A percentile compares a stretch with the other conserved stretches of the same genome.
Evolutionary conservation across 1,140 invertebrate species (phyloP).

Genomic region (Pararge aegeria): DNA sequence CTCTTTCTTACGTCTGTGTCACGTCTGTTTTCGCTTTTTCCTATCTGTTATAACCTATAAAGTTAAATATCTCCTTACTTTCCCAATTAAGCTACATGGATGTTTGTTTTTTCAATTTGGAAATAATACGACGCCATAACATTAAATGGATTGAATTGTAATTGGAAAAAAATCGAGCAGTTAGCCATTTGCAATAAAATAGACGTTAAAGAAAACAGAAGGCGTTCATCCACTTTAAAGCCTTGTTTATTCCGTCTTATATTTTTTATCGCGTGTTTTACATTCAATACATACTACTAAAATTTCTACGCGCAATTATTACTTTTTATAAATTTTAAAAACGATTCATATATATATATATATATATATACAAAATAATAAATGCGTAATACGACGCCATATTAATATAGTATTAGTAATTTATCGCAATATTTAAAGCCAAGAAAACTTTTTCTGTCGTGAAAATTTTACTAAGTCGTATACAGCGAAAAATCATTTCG

Average conservation of each 20-base stretch:
- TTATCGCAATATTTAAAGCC: too few species aligned
- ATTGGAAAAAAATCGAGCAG: constrained; percentile 9
- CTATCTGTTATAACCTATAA: not conserved
- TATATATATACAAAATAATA: too few species aligned
- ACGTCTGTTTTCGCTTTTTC: not conserved
- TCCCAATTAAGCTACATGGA: constrained; percentile 7
- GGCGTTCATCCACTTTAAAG: constrained; percentile 19
- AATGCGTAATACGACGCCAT: too few species aligned
- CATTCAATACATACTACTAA: constrained; percentile 2
- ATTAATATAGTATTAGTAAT: too few species aligned
- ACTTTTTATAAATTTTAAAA: too few species aligned
- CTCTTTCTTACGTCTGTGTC: not conserved
- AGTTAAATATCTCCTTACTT: not conserved
- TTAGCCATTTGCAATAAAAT: constrained; percentile 22
- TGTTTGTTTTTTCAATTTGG: constrained; percentile 12
- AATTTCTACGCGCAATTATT: too few species aligned
- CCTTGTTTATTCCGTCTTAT: constrained; percentile 18
- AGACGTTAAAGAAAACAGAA: constrained; percentile 33
- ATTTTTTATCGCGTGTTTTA: constrained; percentile 19
- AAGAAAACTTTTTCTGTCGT: too few species aligned
- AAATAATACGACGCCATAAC: constrained; percentile 12
- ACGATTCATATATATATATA: too few species aligned
- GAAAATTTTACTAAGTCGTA: too few species aligned
- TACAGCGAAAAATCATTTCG: too few species aligned
- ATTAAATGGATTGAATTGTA: constrained; percentile 16